Conservation (phyloP, 30 jellyfish, hydroid and myxozoan species). For the Cassiopea xamachana region DNA sequence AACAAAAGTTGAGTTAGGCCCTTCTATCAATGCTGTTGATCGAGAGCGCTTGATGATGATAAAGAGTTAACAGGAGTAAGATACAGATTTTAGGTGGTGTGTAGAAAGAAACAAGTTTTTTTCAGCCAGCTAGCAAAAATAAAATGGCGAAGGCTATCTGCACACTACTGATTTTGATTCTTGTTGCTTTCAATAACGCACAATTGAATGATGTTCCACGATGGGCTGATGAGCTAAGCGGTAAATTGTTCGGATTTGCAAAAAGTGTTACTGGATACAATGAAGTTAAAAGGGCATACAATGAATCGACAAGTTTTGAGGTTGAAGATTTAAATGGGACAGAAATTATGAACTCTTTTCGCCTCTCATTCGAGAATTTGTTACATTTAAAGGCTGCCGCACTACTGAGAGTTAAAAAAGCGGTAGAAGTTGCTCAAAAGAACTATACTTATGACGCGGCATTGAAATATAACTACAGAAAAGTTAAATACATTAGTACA, state of each 20-base stretch:
- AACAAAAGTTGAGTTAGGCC: slow-evolving; percentile 6
- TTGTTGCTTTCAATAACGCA: background rate
- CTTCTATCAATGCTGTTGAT: background rate
- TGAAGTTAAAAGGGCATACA: slow-evolving; percentile 24
- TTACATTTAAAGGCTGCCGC: slow-evolving; percentile 56
- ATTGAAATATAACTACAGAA: slow-evolving; percentile 18
- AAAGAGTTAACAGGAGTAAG: background rate
- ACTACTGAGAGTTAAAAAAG: slow-evolving; percentile 17
- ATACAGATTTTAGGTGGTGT: background rate
- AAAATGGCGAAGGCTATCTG: slow-evolving; percentile 10
- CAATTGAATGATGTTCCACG: background rate
- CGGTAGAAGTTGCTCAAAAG: slow-evolving; percentile 24
- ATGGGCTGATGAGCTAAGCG: slow-evolving; percentile 39
- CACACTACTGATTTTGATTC: slow-evolving; percentile 6
- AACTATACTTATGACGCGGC: background rate
- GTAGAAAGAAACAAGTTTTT: background rate
- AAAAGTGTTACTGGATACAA: slow-evolving; percentile 47
- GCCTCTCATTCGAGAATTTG: slow-evolving; percentile 20
- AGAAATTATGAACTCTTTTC: slow-evolving; percentile 27
- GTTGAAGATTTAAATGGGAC: slow-evolving; percentile 52
- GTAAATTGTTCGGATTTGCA: slow-evolving; percentile 21
- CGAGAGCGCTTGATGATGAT: background rate
- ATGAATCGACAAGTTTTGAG: slow-evolving; percentile 5
- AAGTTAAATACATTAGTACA: slow-evolving; percentile 43
- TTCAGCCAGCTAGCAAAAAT: background rate